A percentile compares a stretch with the other conserved stretches of the same genome.
Evolutionary conservation across 2,797 vertebrate species (phyloP).

Genomic region (Darevskia nairensis): DNA sequence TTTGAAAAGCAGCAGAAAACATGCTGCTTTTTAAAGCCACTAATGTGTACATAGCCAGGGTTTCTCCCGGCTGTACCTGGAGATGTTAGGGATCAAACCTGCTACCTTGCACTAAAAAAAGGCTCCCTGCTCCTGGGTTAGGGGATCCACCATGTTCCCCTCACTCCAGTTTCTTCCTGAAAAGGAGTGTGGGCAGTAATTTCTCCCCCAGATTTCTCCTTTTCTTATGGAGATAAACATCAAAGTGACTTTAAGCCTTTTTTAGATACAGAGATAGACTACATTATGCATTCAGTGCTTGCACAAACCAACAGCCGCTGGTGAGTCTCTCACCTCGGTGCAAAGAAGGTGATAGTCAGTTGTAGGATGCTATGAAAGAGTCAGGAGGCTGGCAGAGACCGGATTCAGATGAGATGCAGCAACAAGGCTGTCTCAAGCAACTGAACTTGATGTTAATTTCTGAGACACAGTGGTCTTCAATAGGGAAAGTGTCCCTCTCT

Average conservation of each 20-base stretch:
- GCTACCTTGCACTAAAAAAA: no score
- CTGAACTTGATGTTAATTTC: not conserved
- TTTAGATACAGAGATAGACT: constrained; percentile 19
- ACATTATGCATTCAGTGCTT: constrained; percentile 28
- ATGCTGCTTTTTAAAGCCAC: no score
- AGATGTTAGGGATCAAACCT: no score
- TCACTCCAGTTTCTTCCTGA: not conserved
- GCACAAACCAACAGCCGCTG: constrained; percentile 1
- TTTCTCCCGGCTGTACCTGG: no score
- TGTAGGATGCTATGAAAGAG: constrained; percentile 20
- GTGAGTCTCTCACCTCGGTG: constrained; percentile 14
- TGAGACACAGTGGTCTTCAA: not conserved
- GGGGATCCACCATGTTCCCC: not conserved
- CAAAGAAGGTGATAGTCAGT: constrained; percentile 31
- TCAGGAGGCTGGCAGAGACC: not conserved
- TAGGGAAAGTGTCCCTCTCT: not conserved
- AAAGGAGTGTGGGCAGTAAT: not conserved
- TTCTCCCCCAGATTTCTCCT: not conserved
- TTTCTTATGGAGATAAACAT: constrained; percentile 7
- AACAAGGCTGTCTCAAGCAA: not conserved
- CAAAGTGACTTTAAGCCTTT: constrained; percentile 8
- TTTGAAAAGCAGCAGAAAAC: no score
- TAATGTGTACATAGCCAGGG: no score
- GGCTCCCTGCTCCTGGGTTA: not conserved
- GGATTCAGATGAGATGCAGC: not conserved